phyloP scores from a whole-genome alignment of 2,888 invertebrate species.

The Cerastis leucographa region DNA sequence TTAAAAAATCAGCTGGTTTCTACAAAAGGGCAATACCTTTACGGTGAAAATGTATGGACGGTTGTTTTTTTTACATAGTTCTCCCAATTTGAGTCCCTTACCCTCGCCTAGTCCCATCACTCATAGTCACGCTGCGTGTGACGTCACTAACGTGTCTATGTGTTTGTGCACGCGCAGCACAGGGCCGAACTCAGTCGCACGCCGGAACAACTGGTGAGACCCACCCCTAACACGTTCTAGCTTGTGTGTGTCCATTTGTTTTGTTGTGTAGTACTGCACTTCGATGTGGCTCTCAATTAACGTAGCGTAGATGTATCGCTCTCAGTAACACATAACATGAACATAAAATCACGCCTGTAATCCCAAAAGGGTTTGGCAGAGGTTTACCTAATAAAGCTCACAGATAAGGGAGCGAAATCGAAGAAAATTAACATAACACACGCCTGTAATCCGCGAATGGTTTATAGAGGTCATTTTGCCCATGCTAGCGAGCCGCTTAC shows the following conservation, averaged over 20 bases:
- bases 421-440: neutral
- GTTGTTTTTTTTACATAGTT: neutral
- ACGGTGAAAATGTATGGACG: too few species aligned
- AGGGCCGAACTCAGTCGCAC: slow-evolving; percentile 86
- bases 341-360: neutral
- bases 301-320: neutral
- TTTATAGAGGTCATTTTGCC: neutral
- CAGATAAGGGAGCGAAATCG: too few species aligned
- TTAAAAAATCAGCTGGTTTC: too few species aligned
- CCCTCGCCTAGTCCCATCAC: slow-evolving; percentile 27
- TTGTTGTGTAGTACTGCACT: slow-evolving; percentile 1
- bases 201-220: slow-evolving; percentile 87
- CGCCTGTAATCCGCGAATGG: neutral
- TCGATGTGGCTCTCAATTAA: neutral
- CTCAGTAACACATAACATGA: neutral
- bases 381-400: too few species aligned
- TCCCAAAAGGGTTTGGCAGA: too few species aligned
- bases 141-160: slow-evolving; percentile 76
- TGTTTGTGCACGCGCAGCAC: slow-evolving; percentile 86
- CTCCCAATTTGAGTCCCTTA: neutral
- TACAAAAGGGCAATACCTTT: too few species aligned
- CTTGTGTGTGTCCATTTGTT: slow-evolving; percentile 38
- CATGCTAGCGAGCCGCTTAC: neutral
- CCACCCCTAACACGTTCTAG: slow-evolving; percentile 54
- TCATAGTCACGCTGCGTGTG: slow-evolving; percentile 66